Percentiles rank a stretch among this genome's conserved stretches.
phyloP scores from a whole-genome alignment of 1,140 invertebrate species.

The Drosophila lowei region DNA sequence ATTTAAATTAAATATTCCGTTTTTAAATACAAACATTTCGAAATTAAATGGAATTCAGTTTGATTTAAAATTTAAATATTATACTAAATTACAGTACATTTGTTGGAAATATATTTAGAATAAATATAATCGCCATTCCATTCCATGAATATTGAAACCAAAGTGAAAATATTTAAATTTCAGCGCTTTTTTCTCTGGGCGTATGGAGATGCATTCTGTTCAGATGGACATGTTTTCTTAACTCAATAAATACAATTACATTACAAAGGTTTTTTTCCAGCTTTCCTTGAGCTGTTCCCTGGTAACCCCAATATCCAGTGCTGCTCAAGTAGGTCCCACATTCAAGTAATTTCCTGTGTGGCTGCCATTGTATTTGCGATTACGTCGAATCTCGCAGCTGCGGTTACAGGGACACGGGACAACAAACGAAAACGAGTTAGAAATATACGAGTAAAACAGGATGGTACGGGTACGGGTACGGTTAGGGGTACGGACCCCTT shows the following conservation, averaged over 20 bases:
- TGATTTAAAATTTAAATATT: too few relatives aligned
- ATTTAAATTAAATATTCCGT: too few relatives aligned
- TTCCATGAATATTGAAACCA: too few relatives aligned
- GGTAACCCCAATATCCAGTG: constrained; percentile 15
- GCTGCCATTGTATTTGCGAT: constrained; percentile 29
- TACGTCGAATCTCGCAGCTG: constrained; percentile 9
- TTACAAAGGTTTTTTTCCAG: not conserved
- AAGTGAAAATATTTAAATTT: too few relatives aligned
- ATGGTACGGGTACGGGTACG: not conserved
- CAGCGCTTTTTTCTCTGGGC: too few relatives aligned
- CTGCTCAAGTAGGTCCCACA: constrained; percentile 23
- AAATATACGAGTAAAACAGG: constrained; percentile 18
- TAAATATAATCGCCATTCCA: too few relatives aligned
- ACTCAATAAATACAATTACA: not conserved
- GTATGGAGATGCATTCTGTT: too few relatives aligned
- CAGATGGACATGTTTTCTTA: too few relatives aligned
- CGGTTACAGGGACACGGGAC: not conserved
- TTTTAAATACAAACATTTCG: too few relatives aligned
- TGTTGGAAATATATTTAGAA: too few relatives aligned
- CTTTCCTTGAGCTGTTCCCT: constrained; percentile 5
- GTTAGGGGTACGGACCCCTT: not conserved
- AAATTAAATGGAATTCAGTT: too few relatives aligned
- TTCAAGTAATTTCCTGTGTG: constrained; percentile 68
- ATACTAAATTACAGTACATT: too few relatives aligned
- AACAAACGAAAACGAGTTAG: constrained; percentile 50